Percentiles rank a stretch among this genome's conserved stretches.
Evolutionary conservation across 2,888 invertebrate genomes (phyloP).

Genomic region (Parnassius mnemosyne): DNA sequence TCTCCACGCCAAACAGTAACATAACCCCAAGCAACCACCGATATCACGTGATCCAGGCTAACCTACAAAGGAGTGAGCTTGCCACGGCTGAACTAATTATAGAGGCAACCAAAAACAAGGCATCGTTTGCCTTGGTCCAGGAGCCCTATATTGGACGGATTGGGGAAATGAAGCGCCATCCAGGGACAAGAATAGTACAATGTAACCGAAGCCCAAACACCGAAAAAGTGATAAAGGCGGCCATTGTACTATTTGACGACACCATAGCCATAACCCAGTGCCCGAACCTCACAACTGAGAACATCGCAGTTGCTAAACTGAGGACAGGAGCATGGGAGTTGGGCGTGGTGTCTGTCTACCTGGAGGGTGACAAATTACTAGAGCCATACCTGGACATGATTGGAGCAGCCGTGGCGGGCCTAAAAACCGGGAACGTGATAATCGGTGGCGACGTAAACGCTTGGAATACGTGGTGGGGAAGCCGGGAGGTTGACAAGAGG

Average conservation of each 20-base stretch:
- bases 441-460: no score
- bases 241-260: constrained; percentile 16
- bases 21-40: not conserved
- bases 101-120: not conserved
- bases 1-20: not conserved
- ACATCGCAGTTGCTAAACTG: not conserved
- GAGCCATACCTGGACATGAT: not conserved
- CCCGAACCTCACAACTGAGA: not conserved
- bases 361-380: not conserved
- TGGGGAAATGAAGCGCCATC: constrained; percentile 6
- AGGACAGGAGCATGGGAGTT: not conserved
- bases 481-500: not conserved
- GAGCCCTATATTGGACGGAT: constrained; percentile 23
- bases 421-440: not conserved
- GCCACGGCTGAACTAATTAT: not conserved
- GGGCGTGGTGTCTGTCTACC: not conserved
- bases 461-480: constrained; percentile 2
- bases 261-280: not conserved
- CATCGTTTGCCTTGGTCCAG: constrained; percentile 13
- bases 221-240: constrained; percentile 11
- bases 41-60: not conserved
- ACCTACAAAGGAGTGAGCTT: not conserved
- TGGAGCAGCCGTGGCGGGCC: no score
- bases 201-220: not conserved
- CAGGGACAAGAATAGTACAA: no score